Base-by-base conservation (phyloP, 2,113 vertebrate species). In the Aplodontia rufa region DNA sequence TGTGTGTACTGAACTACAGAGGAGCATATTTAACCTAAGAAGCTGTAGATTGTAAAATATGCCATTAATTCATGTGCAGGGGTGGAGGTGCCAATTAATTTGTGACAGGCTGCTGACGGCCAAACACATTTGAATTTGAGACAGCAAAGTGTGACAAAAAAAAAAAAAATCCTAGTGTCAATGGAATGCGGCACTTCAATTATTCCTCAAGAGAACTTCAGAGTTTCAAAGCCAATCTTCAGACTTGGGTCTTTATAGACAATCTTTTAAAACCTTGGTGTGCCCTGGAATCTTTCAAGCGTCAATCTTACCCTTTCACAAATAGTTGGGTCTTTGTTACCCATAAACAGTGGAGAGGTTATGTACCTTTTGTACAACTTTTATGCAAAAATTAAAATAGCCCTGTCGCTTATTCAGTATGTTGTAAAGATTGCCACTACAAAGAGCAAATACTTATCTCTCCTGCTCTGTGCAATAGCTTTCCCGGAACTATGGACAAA, bases 41-140 rank as follows among this genome's bases (percentile, higher is more conserved):
- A 94, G 20, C n/a, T 8, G n/a, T 53, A 8, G 32, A 74, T 42
- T 62, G 12, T 93, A 92, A 89, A 93, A 53, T 55, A 69, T 42
- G 40, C 26, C 35, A 35, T 78, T 92, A 64, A 66, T 72, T 88
- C 80, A 49, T 75, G 35, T 58, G 22, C 28, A 81, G 53, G 24
- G 8, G 10, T 19, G 58, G 58, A 75, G 20, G 64, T 92, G 62
- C 83, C 45, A 60, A 11, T 87, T 60, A 87, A 55, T 10, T 60
- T 92, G 82, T 64, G 26, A 91, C 30, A 60, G 35, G 9, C 20
- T 32, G 19, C 49, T 87, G 90, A 66, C 35, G 35, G 55, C 35
- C 55, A 96, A 42, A 8, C 20, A 26, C 51, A 66, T 91, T 71
- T 45, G 78, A 95, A 86, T 90, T 66, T 64, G 72, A 92, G 47